These are phyloP conservation scores for Aphidius ervi DNA, from an alignment of 1,140 invertebrate species.

Conservation along the genomic window DNA sequence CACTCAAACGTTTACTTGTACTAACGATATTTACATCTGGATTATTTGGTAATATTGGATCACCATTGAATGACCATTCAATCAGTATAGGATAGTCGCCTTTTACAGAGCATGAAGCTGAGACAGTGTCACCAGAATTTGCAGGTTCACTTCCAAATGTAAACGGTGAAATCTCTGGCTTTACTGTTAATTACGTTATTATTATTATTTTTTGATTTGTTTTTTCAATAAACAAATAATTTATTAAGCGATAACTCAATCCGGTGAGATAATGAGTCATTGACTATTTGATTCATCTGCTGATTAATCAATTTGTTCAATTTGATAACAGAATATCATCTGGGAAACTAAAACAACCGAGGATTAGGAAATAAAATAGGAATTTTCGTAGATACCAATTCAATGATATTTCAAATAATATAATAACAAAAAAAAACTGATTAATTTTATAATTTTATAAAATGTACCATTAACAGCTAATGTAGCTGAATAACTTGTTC, in stretches of 20 bases:
- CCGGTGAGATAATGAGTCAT: too few species aligned
- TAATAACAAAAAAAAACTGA: not conserved
- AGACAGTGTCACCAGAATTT: slow-evolving; percentile 66
- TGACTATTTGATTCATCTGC: too few species aligned
- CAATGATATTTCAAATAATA: slow-evolving; percentile 2
- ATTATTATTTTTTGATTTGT: not conserved
- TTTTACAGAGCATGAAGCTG: slow-evolving; percentile 66
- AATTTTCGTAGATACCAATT: slow-evolving; percentile 13
- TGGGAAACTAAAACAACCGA: not conserved
- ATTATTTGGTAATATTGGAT: slow-evolving; percentile 47
- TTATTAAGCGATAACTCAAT: too few species aligned
- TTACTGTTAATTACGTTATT: slow-evolving; percentile 43
- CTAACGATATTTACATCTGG: slow-evolving; percentile 64
- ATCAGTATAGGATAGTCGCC: slow-evolving; percentile 67
- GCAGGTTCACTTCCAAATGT: slow-evolving; percentile 60
- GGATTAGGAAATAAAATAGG: not conserved
- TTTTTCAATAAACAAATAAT: too few species aligned
- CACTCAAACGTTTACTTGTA: slow-evolving; percentile 65
- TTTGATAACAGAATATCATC: not conserved
- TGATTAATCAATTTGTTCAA: too few species aligned
- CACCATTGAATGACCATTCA: slow-evolving; percentile 59
- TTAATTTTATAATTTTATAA: not conserved
- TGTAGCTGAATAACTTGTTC: slow-evolving; percentile 60
- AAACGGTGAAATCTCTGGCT: slow-evolving; percentile 62
- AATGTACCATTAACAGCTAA: slow-evolving; percentile 67